Conservation (phyloP, 64 coral and sea anemone species). For the Montipora efflorescens region DNA sequence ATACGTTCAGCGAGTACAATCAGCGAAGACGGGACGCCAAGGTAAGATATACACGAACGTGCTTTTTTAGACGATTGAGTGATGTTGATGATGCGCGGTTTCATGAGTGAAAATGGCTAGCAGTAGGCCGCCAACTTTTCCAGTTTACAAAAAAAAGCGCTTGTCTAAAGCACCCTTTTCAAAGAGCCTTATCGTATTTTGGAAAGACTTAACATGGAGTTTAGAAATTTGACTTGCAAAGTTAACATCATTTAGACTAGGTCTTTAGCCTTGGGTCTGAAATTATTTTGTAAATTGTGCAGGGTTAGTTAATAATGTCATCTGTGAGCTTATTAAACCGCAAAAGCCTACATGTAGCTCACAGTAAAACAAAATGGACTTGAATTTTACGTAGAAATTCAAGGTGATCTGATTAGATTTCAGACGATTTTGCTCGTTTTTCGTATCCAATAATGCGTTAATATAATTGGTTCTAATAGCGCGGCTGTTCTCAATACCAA, state of each 20-base stretch:
- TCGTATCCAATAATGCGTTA: background rate
- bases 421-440: background rate
- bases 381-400: background rate
- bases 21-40: conserved; percentile 79
- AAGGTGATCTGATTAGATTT: background rate
- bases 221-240: background rate
- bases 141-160: too few species aligned
- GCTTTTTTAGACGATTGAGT: background rate
- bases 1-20: conserved; percentile 63
- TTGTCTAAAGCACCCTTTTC: too few species aligned
- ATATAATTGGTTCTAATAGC: conserved; percentile 15
- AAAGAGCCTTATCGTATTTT: too few species aligned
- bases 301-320: too few species aligned
- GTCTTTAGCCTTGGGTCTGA: background rate
- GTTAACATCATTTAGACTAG: background rate
- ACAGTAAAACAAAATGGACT: too few species aligned
- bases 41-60: conserved; percentile 18
- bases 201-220: background rate
- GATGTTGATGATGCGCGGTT: too few species aligned
- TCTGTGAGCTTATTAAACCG: too few species aligned
- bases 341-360: too few species aligned
- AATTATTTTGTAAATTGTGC: background rate
- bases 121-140: background rate
- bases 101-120: too few species aligned
- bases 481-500: conserved; percentile 25